Base-by-base conservation (phyloP, 2,888 invertebrate genomes). In the Eupithecia pulchellata region DNA sequence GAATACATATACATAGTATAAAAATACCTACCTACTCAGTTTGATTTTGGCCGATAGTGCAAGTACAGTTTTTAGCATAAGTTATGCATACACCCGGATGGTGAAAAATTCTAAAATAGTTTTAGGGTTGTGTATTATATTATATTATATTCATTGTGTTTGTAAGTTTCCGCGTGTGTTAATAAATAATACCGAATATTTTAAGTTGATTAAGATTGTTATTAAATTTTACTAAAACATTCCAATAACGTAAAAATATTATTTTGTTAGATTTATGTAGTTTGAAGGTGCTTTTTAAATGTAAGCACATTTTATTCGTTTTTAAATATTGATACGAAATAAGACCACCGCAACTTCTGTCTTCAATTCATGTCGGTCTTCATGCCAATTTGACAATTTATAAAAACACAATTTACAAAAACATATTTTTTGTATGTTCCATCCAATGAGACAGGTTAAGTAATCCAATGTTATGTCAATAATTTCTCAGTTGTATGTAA, bases 171-270 rank as follows among this genome's bases (percentile, higher is more conserved):
- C n/a, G n/a, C 9, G n/a, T 42, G 42, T 42, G 42, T 42, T 42
- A 4, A 20, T 47, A 11, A 55, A 29, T 29, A 27, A 57, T 57
- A 29, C 6, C 39, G n/a, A n/a, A 27, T 55, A 29, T 57, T 29
- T 29, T 57, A 8, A 29, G 57, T 30, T 30, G 3, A 2, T 47
- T 2, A 42, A 11, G n/a, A 8, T 42, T 61, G 34, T 25, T 47
- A 36, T 62, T 9, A 27, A 75, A 76, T 66, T 64, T 60, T 87
- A 86, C 85, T 88, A 77, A 82, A 79, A 89, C 89, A 89, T 90
- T 89, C 89, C 89, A 83, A 25, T 47, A 13, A 25, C 81, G 80
- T 58, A 32, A 47, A 20, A 52, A 13, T 13, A 25, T 25, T 52
- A 52, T 52, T 11, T 52, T 25, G 4, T 0, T 25, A 25, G 25